Conservation (phyloP, 2,113 vertebrate species). For the Microcebus lehilahytsara region DNA sequence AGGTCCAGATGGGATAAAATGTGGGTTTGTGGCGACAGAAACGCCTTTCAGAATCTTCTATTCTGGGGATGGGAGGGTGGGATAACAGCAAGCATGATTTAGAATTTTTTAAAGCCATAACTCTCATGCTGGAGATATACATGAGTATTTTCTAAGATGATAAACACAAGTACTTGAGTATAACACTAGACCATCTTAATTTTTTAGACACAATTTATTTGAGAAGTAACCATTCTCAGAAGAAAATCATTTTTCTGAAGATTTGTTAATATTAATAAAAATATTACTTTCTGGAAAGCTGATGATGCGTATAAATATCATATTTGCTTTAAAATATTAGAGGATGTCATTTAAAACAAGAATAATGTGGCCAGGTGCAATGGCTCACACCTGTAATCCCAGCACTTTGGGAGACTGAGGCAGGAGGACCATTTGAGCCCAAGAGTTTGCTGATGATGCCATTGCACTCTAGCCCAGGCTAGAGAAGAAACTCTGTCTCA, state of each 20-base stretch:
- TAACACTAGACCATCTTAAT: background rate
- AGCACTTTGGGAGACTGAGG: no score
- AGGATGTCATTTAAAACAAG: constrained; percentile 7
- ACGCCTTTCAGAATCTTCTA: background rate
- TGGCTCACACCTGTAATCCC: no score
- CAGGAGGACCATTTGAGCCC: no score
- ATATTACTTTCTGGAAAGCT: constrained; percentile 21
- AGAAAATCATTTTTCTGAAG: constrained; percentile 16
- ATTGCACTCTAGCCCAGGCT: no score
- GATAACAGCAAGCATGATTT: background rate
- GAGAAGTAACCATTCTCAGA: background rate
- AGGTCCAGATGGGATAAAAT: background rate
- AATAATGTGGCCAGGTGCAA: background rate
- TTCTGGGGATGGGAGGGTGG: background rate
- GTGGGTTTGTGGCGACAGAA: background rate
- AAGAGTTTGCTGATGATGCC: no score
- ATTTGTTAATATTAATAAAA: constrained; percentile 34
- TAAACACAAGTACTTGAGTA: background rate
- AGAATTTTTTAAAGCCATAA: background rate
- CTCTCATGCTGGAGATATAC: background rate
- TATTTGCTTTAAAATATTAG: constrained; percentile 46
- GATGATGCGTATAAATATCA: background rate
- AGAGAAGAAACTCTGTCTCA: no score
- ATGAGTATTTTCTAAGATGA: constrained; percentile 4
- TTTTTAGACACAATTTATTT: background rate